Percentiles rank a stretch among this genome's conserved stretches.
Conservation (phyloP, 2,797 vertebrate genomes). For the Sebastes paucispinis region DNA sequence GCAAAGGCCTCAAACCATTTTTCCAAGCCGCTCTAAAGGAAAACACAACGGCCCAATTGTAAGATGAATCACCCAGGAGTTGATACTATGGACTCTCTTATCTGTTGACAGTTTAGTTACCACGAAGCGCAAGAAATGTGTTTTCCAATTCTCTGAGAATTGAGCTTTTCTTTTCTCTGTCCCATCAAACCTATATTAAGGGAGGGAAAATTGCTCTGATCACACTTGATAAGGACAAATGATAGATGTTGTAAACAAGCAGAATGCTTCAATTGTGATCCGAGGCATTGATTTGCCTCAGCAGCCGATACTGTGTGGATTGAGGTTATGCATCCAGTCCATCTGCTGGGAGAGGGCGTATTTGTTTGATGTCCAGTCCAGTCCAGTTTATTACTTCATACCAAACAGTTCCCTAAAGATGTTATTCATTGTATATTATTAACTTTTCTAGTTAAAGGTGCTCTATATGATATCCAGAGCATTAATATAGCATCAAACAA, state of each 20-base stretch:
- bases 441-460: background rate
- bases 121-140: constrained; percentile 82
- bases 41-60: constrained; percentile 83
- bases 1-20: constrained; percentile 90
- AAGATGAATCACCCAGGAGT: constrained; percentile 79
- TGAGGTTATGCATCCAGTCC: constrained; percentile 59
- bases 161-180: constrained; percentile 78
- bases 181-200: constrained; percentile 83
- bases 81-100: constrained; percentile 83
- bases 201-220: constrained; percentile 79
- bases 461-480: background rate
- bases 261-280: constrained; percentile 79
- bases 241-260: constrained; percentile 79
- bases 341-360: constrained; percentile 16
- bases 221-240: constrained; percentile 81
- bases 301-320: constrained; percentile 66
- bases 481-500: too few species aligned
- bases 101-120: constrained; percentile 87
- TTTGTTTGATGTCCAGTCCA: constrained; percentile 5
- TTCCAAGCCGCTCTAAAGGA: constrained; percentile 87
- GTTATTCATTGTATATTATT: too few species aligned
- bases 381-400: background rate
- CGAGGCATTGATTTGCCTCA: constrained; percentile 66
- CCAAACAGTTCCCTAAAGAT: background rate
- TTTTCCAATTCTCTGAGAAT: constrained; percentile 83